A percentile compares a stretch with the other conserved stretches of the same genome.
Evolutionary conservation across 2,113 vertebrate genomes (phyloP).

Genomic region (Empidonax alnorum): DNA sequence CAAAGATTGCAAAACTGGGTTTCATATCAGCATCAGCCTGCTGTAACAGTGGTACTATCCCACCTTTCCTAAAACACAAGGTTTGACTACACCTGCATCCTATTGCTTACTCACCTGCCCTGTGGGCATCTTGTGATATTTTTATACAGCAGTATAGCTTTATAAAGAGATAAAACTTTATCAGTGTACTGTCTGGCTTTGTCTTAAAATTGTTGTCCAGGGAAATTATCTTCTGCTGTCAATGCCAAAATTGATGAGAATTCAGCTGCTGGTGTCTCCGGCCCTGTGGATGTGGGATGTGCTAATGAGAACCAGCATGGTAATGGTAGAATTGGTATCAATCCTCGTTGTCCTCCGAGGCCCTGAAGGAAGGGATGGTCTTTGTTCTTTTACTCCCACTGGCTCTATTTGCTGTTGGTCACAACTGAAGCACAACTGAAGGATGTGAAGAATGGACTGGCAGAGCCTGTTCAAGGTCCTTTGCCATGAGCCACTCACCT

Average conservation of each 20-base stretch:
- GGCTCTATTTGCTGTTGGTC: neutral
- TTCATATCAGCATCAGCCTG: neutral
- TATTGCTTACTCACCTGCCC: neutral
- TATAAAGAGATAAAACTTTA: neutral
- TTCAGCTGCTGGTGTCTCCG: neutral
- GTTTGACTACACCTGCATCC: neutral
- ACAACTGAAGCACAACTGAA: neutral
- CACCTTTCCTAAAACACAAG: neutral
- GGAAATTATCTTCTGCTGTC: neutral
- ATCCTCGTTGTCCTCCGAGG: neutral
- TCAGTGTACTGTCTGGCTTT: neutral
- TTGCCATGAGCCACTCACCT: neutral
- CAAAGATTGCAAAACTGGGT: neutral
- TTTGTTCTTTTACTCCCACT: neutral
- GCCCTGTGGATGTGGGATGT: neutral
- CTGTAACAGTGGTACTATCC: neutral
- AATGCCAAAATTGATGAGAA: neutral
- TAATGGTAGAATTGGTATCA: neutral
- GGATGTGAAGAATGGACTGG: neutral
- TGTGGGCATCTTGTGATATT: neutral
- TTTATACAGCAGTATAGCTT: neutral
- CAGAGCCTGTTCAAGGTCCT: neutral
- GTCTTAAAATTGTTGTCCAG: neutral
- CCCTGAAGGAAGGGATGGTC: neutral
- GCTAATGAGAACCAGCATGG: rapidly evolving